A percentile compares a stretch with the other conserved stretches of the same genome.
These are phyloP conservation scores for Syrmaticus mikado DNA, from an alignment of 2,113 vertebrate genomes.

Conservation along the genomic window DNA sequence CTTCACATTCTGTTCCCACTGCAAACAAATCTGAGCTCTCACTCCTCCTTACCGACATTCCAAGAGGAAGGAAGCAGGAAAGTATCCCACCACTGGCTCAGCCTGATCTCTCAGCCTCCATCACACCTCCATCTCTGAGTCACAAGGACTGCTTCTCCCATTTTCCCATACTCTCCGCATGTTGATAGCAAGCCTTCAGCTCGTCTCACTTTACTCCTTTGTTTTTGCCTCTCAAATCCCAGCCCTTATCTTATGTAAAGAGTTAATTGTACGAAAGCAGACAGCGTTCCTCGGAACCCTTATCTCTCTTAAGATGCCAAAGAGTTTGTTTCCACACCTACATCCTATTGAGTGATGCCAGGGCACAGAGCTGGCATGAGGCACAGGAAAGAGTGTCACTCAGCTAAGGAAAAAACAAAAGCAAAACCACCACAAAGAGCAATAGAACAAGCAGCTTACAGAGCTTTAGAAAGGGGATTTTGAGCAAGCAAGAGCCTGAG, in stretches of 20 bases:
- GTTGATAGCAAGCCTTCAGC: rapidly evolving
- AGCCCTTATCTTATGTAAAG: background rate
- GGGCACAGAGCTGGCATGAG: background rate
- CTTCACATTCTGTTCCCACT: background rate
- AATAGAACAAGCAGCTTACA: background rate
- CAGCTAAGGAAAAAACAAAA: background rate
- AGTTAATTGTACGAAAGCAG: background rate
- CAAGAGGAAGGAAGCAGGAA: background rate
- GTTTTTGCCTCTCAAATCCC: background rate
- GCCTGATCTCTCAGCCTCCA: background rate
- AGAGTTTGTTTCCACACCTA: background rate
- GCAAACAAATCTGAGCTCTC: background rate
- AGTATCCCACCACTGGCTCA: rapidly evolving
- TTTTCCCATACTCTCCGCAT: background rate
- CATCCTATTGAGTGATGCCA: background rate
- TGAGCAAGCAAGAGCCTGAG: rapidly evolving
- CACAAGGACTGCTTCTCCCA: rapidly evolving
- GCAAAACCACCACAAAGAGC: background rate
- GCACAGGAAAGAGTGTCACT: background rate
- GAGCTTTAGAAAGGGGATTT: background rate
- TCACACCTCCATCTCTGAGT: rapidly evolving
- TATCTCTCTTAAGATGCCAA: background rate
- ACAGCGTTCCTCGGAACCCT: background rate
- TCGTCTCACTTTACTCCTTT: background rate
- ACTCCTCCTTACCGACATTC: rapidly evolving